Base-by-base conservation (phyloP, 2,797 vertebrate species). In the Pantherophis vulpinus region DNA sequence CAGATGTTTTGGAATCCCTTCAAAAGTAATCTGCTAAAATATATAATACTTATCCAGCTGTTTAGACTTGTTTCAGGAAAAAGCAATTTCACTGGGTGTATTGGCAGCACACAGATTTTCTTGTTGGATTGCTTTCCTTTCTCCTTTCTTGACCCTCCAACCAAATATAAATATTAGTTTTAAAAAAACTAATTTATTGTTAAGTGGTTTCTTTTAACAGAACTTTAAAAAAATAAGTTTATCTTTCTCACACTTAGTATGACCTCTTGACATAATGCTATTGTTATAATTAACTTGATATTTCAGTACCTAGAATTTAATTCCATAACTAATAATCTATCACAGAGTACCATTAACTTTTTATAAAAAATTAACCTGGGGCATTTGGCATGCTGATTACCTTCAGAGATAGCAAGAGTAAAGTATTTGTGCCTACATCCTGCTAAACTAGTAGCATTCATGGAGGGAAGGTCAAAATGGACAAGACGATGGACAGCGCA, bases 41-140 rank as follows among this genome's bases (percentile, higher is more conserved):
- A 96, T 94, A 96, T 96, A 96, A 96, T 96, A 95, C 96, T 93
- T 96, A 86, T 94, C 94, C 42, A 55, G 47, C 47, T 59, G 91
- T 95, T 97, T 94, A 95, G 94, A 96, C 96, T 96, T 94, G 96
- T 94, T 96, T 97, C 95, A 96, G 90, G 95, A 95, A 95, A 96
- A 97, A 96, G 94, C 93, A 97, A 93, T 94, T 96, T 96, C 94
- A 95, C 96, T 90, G 90, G 11, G 61, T 88, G 70, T 70, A 63
- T 63, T 91, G 91, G 94, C 94, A 96, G 86, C 92, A 94, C 92
- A 32, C 89, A 92, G 95, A 23, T 93, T 95, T 93, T 93, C 91
- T 89, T 92, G 74, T 63, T 55, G 74, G 94, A 95, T 95, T 87
- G 18, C 66, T 89, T 63, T 89, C 59, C 11, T 70, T 79, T 90